Conservation (phyloP, 2,888 invertebrate genomes). For the Thecophora atra region DNA sequence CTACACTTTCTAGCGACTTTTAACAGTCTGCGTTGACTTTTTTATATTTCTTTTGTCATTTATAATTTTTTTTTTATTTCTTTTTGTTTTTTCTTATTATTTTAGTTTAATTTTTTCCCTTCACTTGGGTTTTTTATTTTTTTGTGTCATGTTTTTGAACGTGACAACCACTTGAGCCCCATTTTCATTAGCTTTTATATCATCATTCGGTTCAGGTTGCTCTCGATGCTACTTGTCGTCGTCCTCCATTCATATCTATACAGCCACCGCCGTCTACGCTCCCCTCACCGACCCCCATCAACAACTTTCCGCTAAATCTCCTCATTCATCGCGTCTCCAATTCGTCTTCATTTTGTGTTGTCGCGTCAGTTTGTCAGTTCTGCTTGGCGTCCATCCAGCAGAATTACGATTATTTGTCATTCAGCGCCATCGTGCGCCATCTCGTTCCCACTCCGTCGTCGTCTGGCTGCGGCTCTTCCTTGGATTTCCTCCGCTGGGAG, state of each 20-base stretch:
- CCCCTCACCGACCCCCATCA: too few relatives aligned
- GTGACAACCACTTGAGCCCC: constrained; percentile 20
- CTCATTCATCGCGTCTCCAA: too few relatives aligned
- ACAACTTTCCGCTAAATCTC: too few relatives aligned
- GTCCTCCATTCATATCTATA: not conserved
- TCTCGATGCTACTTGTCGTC: not conserved
- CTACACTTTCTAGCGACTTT: too few relatives aligned
- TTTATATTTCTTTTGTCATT: too few relatives aligned
- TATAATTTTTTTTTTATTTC: too few relatives aligned
- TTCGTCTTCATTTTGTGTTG: too few relatives aligned
- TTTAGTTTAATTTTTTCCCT: not conserved
- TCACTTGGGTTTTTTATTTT: too few relatives aligned
- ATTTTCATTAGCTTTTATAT: constrained; percentile 29
- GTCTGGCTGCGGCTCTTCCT: not conserved
- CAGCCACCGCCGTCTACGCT: too few relatives aligned
- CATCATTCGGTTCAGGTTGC: not conserved
- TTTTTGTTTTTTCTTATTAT: too few relatives aligned
- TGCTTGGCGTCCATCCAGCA: not conserved
- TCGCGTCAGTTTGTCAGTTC: not conserved
- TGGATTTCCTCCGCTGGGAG: not conserved
- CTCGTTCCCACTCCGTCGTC: not conserved
- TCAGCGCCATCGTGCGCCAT: not conserved
- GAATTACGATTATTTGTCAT: not conserved
- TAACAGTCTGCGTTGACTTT: too few relatives aligned
- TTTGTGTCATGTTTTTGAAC: too few relatives aligned